phyloP scores from a whole-genome alignment of 2,113 vertebrate genomes.

The Diadophis punctatus region DNA sequence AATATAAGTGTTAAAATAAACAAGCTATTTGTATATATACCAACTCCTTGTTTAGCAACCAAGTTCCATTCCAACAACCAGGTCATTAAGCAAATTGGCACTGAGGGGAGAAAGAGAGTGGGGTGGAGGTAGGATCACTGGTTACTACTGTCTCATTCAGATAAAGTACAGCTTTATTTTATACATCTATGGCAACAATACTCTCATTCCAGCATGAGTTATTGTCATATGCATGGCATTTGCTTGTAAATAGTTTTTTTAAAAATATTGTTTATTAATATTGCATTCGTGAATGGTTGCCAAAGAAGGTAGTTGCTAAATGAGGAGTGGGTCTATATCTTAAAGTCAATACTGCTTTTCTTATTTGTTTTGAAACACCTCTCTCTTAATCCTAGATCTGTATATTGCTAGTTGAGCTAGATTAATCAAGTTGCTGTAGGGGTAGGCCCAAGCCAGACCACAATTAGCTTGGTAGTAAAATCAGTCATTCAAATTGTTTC shows the following conservation, averaged over 20 bases:
- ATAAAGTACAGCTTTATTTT: neutral
- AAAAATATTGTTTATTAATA: neutral
- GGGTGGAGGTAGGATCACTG: neutral
- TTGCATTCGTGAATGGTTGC: neutral
- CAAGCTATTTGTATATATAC: neutral
- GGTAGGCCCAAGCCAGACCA: neutral
- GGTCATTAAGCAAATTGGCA: neutral
- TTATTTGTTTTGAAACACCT: neutral
- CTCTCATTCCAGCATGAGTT: neutral
- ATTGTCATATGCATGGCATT: neutral
- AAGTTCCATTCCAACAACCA: neutral
- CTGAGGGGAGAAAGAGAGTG: neutral
- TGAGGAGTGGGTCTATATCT: neutral
- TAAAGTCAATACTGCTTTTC: rapidly evolving
- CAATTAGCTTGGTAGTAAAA: neutral
- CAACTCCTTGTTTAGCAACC: neutral
- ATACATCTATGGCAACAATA: neutral
- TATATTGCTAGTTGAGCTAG: neutral
- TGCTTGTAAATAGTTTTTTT: neutral
- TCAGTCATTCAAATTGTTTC: no score
- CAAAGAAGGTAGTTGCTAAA: neutral
- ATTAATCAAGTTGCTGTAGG: neutral
- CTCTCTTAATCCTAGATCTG: neutral
- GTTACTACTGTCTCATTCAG: neutral
- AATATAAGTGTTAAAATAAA: neutral